Percentiles rank a stretch among this genome's conserved stretches.
phyloP scores from a whole-genome alignment of 2,113 vertebrate genomes.

The Odocoileus hemionus region DNA sequence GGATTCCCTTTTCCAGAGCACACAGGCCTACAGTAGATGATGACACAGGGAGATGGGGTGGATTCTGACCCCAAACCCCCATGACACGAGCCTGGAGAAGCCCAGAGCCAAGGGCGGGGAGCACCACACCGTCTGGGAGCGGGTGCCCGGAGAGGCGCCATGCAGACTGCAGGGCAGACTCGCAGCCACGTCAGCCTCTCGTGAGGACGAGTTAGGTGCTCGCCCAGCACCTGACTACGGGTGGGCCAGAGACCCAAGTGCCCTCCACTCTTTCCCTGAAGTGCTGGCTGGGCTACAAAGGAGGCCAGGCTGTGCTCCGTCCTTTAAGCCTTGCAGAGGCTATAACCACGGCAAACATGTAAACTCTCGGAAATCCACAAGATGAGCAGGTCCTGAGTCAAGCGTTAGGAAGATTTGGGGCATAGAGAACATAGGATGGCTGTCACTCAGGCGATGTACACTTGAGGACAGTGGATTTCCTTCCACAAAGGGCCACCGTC shows the following conservation, averaged over 20 bases:
- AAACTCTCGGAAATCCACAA: neutral
- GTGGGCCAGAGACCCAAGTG: neutral
- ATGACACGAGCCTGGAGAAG: neutral
- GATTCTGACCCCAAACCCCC: neutral
- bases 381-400: neutral
- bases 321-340: neutral
- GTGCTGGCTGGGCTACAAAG: neutral
- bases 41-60: neutral
- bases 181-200: neutral
- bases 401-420: neutral
- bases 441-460: fast-evolving
- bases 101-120: too few species aligned
- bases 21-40: neutral
- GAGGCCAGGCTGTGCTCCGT: neutral
- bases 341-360: neutral
- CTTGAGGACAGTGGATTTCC: neutral
- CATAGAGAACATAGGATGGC: neutral
- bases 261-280: neutral
- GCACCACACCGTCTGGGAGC: fast-evolving
- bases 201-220: neutral
- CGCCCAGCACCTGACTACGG: neutral
- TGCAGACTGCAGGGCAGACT: neutral
- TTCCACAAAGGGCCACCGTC: neutral
- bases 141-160: fast-evolving
- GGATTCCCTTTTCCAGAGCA: neutral